phyloP scores from a whole-genome alignment of 2,888 invertebrate genomes.

The Empis livida region DNA sequence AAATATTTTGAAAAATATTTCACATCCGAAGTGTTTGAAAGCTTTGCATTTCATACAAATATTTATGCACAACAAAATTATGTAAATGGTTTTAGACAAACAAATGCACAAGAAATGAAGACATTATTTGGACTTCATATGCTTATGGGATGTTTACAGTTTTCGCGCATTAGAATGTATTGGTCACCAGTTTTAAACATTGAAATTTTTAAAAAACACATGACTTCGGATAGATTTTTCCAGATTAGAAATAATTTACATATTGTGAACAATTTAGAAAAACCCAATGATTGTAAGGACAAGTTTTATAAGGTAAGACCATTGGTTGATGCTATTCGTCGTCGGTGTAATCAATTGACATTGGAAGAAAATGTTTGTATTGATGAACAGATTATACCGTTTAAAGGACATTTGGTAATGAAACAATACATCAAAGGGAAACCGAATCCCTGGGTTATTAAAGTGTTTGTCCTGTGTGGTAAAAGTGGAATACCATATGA shows the following conservation, averaged over 20 bases:
- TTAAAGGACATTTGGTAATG: neutral
- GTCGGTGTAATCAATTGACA: neutral
- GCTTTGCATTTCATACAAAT: neutral
- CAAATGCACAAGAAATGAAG: neutral
- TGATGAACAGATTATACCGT: neutral
- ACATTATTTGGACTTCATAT: neutral
- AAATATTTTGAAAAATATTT: neutral
- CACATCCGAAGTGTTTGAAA: neutral
- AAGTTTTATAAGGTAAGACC: neutral
- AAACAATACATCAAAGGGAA: slow-evolving; percentile 1
- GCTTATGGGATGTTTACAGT: neutral
- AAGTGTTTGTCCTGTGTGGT: slow-evolving; percentile 4
- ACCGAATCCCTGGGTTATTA: slow-evolving; percentile 3
- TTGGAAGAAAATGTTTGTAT: neutral
- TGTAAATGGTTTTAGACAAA: neutral
- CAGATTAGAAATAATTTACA: neutral
- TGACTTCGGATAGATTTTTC: neutral
- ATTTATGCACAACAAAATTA: neutral
- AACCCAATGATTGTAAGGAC: neutral
- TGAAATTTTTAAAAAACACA: neutral
- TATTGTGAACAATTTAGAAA: neutral
- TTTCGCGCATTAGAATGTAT: neutral
- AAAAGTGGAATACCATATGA: slow-evolving; percentile 7
- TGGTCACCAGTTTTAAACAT: neutral
- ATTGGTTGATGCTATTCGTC: neutral